Percentiles rank a stretch among this genome's conserved stretches.
Evolutionary conservation across 2,888 invertebrate genomes (phyloP).

Genomic region (Malthinus flaveolus): DNA sequence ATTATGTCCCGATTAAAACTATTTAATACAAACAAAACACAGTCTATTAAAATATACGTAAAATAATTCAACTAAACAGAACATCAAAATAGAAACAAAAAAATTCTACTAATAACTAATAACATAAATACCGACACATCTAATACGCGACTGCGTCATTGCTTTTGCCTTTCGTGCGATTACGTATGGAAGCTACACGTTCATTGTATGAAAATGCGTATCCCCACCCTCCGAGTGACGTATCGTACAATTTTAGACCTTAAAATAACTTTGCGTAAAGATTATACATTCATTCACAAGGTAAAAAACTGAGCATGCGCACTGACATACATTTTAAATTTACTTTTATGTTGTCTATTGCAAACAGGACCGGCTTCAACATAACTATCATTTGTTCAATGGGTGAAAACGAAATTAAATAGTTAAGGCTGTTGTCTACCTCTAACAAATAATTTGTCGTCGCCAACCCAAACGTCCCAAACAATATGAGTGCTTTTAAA

Average conservation of each 20-base stretch:
- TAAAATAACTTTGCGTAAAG: too few species aligned
- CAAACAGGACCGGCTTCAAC: too few species aligned
- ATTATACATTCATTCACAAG: too few species aligned
- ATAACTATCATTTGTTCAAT: too few species aligned
- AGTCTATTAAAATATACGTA: background rate
- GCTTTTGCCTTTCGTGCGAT: too few species aligned
- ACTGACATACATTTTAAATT: background rate
- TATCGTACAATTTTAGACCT: too few species aligned
- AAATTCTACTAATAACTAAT: conserved; percentile 11
- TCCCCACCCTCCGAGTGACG: background rate
- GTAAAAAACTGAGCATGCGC: background rate
- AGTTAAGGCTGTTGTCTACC: too few species aligned
- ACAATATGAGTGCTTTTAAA: too few species aligned
- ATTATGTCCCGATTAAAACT: background rate
- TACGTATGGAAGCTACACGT: background rate
- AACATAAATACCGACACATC: conserved; percentile 18
- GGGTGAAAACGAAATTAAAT: too few species aligned
- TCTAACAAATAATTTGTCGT: too few species aligned
- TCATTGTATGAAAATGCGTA: conserved; percentile 1
- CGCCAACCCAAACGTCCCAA: too few species aligned
- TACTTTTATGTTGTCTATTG: background rate
- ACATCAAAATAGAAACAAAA: conserved; percentile 8
- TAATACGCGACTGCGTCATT: conserved; percentile 28
- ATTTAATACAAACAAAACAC: conserved; percentile 1
- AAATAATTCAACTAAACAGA: conserved; percentile 7